Conservation (phyloP, 2,888 invertebrate species). For the Choreutis nemorana region DNA sequence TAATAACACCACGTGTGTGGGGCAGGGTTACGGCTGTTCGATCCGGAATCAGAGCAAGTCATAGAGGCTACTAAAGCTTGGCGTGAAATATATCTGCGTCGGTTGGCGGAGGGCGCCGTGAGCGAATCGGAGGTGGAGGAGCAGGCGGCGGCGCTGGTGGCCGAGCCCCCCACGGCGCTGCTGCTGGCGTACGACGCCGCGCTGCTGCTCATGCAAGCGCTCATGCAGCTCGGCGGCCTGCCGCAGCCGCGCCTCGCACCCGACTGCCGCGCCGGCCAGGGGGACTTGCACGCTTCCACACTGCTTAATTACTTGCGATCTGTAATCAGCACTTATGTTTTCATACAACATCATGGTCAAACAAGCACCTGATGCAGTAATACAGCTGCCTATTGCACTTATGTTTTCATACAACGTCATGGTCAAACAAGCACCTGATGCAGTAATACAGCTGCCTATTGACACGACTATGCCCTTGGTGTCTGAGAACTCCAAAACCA, state of each 20-base stretch:
- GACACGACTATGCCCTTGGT: no score
- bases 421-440: no score
- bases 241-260: constrained; percentile 16
- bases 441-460: no score
- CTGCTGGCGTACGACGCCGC: constrained; percentile 31
- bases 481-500: no score
- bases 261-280: constrained; percentile 26
- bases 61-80: constrained; percentile 12
- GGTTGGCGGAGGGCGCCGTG: constrained; percentile 17
- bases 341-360: no score
- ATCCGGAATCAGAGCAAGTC: constrained; percentile 25
- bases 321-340: no score
- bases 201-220: constrained; percentile 18
- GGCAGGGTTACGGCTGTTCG: constrained; percentile 35
- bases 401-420: no score
- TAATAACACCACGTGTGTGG: background rate
- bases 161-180: constrained; percentile 22
- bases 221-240: constrained; percentile 8
- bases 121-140: constrained; percentile 10
- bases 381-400: no score
- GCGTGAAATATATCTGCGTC: constrained; percentile 17
- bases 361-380: no score
- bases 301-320: constrained; percentile 49
- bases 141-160: constrained; percentile 12
- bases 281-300: constrained; percentile 47